Evolutionary conservation across 2,113 vertebrate species (phyloP), one percentile per base, ranked within the genome.

Genomic region (Cricetomys ansorgei): DNA sequence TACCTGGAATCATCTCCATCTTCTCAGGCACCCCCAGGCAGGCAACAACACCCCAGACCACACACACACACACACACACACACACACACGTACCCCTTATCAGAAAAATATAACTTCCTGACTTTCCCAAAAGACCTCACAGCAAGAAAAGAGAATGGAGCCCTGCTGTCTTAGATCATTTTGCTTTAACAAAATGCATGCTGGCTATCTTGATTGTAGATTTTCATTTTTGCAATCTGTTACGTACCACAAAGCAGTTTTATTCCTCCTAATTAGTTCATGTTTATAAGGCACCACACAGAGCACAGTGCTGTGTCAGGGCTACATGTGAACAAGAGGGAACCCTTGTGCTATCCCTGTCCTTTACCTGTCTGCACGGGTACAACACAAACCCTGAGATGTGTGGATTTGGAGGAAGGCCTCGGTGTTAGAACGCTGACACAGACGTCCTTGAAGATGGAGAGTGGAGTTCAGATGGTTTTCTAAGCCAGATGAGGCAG

Each of bases 201-300:
- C 91, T 88, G 67, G 57, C 72, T 87, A 89, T 73, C 85, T 96
- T 79, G 91, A 94, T 81, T 81, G 72, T 92, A 91, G 95, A 85
- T 91, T 96, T 97, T 97, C 91, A 94, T 95, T 94, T 97, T 91
- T 94, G 62, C 94, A 91, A 95, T 90, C 73, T 95, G 97, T 83
- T 95, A 95, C 96, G 91, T 97, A 94, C 92, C 96, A 96, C 89
- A 72, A 94, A 97, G 95, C 57, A 70, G 62, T 92, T 91, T 76
- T 70, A 86, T 84, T 91, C 77, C 77, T 95, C 85, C 86, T 94
- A 96, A 97, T 97, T 94, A 97, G 88, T 53, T 91, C n/a, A 73
- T 83, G 92, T 92, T 92, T 96, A 50, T 64, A 81, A 97, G 83
- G 95, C 97, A 72, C 8, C 0, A 55, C 62, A 29, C 59, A 31